Base-by-base conservation (phyloP, 2,888 invertebrate species). In the Cacoxenus indagator region DNA sequence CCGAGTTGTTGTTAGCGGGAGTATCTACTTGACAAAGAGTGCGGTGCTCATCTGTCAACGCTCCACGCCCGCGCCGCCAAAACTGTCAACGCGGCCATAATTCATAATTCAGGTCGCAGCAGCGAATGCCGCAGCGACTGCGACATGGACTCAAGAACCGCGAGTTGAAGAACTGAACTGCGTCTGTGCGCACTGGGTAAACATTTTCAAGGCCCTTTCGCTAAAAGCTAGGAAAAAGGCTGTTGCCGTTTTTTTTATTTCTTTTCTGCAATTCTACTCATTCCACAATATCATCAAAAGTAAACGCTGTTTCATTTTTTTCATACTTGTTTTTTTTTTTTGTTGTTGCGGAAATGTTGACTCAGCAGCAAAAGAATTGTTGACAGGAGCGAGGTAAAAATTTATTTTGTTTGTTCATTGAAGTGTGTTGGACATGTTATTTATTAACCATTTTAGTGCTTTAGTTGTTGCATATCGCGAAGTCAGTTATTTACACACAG, bases 51-150 rank as follows among this genome's bases (percentile, higher is more conserved):
- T 82, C 81, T 81, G 81, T 81, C 81, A 79, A 79, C 75, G 83
- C 80, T 81, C 83, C 81, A 81, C 81, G 83, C 81, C 83, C 78
- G 76, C 80, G 78, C 45, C 57, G 73, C 80, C 73, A 81, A 45
- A 83, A 81, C 82, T 81, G 83, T 81, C 81, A 81, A 83, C 83
- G 80, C 77, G 80, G 74, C 72, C 82, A 81, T 81, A 83, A 83
- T 79, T 81, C 80, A 81, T 81, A 81, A 75, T 81, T 76, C 29
- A 80, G 51, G 31, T 22, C 9, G 51, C 19, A 54, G 54, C 54
- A 26, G 11, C 22, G 22, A 24, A 6, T 4, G 4, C 9, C 5
- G 31, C 31, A 6, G 31, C 31, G 5, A 31, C 31, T 31, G 31
- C 31, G 67, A 55, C 11, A 8, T 8, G 22, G 48, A 46, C 64